Base-by-base conservation (phyloP, 2,888 invertebrate species). In the Cheilosia soror region DNA sequence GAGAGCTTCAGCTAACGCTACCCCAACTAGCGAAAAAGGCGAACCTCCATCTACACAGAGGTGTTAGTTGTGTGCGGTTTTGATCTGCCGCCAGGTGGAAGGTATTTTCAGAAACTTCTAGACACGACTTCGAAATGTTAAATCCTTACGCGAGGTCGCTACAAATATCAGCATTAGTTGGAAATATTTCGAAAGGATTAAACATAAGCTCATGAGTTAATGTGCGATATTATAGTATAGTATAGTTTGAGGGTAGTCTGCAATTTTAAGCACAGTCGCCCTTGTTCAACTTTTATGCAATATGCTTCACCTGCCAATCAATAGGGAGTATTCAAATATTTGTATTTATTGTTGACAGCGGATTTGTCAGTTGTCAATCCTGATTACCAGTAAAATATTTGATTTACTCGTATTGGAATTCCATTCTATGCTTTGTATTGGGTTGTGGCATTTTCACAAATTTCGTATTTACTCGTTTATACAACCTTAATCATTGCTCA, bases 21-120 rank as follows among this genome's bases (percentile, higher is more conserved):
- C 25, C 20, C 5, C 15, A 5, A 4, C 15, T 15, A 13, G 51
- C 42, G 37, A 31, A 27, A 68, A 66, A 60, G 29, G 25, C 37
- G 40, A n/a, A 69, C 49, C 60, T 44, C 15, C 31, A 33, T 71
- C 62, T 20, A n/a, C 3, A 40, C 40, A 9, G 9, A 20, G 47
- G 11, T 37, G 37, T 9, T 9, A 9, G 7, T 33, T 33, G 33
- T 6, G 6, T 44, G 71, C 47, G 71, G 77, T 53, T 77, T 55
- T 62, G 53, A 55, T 44, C 37, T 62, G 51, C 69, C 69, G 51
- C 60, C 77, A 77, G 69, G 77, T 77, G 69, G 68, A 51, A 4
- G 37, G 4, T 11, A 60, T 58, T 76, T n/a, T 25, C 11, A 31
- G 6, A 76, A 76, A 60, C 51, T 69, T 37, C 37, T 51, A 77